A percentile compares a stretch with the other conserved stretches of the same genome.
These are phyloP conservation scores for Syrmaticus mikado DNA, from an alignment of 2,113 vertebrate species.

Conservation along the genomic window DNA sequence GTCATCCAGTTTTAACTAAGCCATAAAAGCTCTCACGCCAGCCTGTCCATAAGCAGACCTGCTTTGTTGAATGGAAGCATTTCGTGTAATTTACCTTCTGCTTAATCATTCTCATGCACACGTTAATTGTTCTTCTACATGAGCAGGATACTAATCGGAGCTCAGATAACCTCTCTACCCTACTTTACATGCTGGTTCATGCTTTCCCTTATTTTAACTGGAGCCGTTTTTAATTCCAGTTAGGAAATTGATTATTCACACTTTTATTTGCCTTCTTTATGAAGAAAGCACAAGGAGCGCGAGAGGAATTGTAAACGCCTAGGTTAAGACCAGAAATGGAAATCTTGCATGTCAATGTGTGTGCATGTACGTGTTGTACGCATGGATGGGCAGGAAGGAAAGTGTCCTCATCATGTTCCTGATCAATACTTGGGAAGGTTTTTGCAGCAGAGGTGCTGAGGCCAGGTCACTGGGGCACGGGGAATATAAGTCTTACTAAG, in stretches of 20 bases:
- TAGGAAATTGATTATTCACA: constrained; percentile 76
- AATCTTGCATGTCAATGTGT: constrained; percentile 32
- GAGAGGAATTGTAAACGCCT: constrained; percentile 62
- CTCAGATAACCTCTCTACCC: constrained; percentile 37
- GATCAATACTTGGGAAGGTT: constrained; percentile 47
- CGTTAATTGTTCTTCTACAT: constrained; percentile 56
- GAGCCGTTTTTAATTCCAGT: constrained; percentile 65
- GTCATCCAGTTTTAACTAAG: neutral
- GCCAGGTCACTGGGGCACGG: neutral
- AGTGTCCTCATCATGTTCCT: neutral
- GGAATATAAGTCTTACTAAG: neutral
- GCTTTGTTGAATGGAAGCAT: neutral
- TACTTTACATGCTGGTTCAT: constrained; percentile 57
- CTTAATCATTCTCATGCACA: constrained; percentile 43
- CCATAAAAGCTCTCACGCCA: neutral
- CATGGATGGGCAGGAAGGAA: neutral
- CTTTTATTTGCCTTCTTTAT: constrained; percentile 68
- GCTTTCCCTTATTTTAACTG: constrained; percentile 56
- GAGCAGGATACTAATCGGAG: constrained; percentile 34
- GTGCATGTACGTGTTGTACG: neutral
- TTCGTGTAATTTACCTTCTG: constrained; percentile 45
- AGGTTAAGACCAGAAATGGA: constrained; percentile 8
- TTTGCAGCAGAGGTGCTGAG: constrained; percentile 18
- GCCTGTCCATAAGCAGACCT: neutral
- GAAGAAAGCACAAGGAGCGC: constrained; percentile 23